Evolutionary conservation across 2,797 vertebrate species (phyloP).

Genomic region (Coregonus suidteri): DNA sequence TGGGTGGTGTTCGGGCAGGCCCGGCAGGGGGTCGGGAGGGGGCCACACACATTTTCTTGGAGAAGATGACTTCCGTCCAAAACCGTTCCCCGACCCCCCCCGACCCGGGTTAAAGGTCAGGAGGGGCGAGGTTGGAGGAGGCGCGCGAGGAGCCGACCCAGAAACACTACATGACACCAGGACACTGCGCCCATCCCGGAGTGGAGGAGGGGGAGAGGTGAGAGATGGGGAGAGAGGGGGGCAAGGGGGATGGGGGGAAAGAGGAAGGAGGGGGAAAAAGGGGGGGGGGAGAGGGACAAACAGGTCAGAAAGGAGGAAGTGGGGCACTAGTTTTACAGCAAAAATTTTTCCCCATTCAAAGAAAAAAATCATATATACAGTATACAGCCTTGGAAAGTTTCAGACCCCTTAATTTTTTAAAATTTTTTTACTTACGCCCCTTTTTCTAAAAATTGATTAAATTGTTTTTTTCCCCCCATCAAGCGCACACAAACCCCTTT

Average conservation of each 20-base stretch:
- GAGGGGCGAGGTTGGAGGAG: conserved; percentile 94
- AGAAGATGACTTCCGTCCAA: conserved; percentile 94
- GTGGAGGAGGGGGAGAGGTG: neutral
- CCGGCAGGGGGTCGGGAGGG: conserved; percentile 87
- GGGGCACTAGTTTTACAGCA: neutral
- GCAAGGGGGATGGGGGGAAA: too few relatives aligned
- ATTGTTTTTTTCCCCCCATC: too few relatives aligned
- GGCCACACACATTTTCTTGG: conserved; percentile 99
- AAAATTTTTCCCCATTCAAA: neutral
- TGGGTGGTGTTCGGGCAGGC: conserved; percentile 92
- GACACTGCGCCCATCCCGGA: conserved; percentile 88
- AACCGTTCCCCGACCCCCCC: conserved; percentile 68
- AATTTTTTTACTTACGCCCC: too few relatives aligned
- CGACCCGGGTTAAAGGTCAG: conserved; percentile 87
- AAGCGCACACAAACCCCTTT: too few relatives aligned
- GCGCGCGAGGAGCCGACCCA: conserved; percentile 98
- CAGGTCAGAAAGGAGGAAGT: neutral
- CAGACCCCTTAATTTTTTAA: too few relatives aligned
- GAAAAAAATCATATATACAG: too few relatives aligned
- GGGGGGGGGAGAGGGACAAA: neutral
- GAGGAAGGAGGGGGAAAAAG: too few relatives aligned
- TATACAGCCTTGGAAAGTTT: neutral
- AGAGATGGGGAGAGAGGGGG: neutral
- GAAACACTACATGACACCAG: conserved; percentile 83
- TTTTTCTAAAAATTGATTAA: too few relatives aligned